A percentile compares a stretch with the other conserved stretches of the same genome.
These are phyloP conservation scores for Drosophila pseudotakahashii DNA, from an alignment of 2,888 invertebrate genomes.

Conservation along the genomic window DNA sequence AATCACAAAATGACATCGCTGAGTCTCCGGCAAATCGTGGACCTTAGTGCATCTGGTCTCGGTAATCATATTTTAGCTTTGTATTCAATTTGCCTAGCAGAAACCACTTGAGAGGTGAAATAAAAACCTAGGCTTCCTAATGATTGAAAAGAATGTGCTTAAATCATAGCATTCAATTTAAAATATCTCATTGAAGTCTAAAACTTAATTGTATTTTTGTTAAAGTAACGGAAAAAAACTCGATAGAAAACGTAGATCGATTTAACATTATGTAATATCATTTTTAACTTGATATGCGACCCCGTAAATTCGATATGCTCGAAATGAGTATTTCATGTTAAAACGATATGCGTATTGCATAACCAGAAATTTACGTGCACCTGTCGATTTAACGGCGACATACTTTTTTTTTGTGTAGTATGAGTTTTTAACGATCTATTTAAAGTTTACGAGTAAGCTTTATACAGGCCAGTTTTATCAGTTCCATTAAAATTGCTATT, in stretches of 20 bases:
- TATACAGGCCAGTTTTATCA: background rate
- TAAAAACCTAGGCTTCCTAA: background rate
- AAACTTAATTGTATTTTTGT: background rate
- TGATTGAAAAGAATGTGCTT: background rate
- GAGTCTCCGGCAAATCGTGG: background rate
- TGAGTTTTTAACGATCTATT: background rate
- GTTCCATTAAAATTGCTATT: constrained; percentile 3
- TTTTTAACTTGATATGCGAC: no score
- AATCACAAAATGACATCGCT: constrained; percentile 9
- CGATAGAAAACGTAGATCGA: no score
- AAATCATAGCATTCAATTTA: background rate
- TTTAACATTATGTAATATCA: no score
- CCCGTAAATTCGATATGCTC: no score
- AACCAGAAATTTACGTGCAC: no score
- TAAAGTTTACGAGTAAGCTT: background rate
- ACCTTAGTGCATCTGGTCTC: background rate
- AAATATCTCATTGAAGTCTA: background rate
- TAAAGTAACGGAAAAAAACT: background rate
- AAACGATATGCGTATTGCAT: no score
- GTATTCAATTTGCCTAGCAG: background rate
- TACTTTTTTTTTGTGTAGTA: no score
- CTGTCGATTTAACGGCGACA: no score
- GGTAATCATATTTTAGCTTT: background rate
- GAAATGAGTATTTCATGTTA: no score
- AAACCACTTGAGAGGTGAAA: background rate